Percentiles rank a stretch among this genome's conserved stretches.
Conservation (phyloP, 2,888 invertebrate species). For the Drosophila crucigera region DNA sequence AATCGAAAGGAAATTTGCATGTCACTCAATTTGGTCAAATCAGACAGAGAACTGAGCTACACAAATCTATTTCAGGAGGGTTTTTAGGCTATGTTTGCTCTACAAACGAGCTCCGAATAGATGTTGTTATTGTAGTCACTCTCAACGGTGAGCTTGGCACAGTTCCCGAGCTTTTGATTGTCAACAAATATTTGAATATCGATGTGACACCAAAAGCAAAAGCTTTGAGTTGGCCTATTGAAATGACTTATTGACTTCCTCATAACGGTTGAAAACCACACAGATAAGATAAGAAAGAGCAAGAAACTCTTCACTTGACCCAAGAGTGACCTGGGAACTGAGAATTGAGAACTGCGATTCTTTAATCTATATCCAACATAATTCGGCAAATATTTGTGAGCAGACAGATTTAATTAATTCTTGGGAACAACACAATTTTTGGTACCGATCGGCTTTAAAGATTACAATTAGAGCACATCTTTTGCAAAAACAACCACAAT, state of each 20-base stretch:
- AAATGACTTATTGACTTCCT: conserved; percentile 58
- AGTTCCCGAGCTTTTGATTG: conserved; percentile 59
- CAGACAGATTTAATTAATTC: conserved; percentile 37
- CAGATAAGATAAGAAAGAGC: conserved; percentile 58
- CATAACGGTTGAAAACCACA: conserved; percentile 39
- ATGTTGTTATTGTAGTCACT: conserved; percentile 42
- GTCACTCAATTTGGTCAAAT: conserved; percentile 70
- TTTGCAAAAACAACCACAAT: conserved; percentile 48
- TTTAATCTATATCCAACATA: conserved; percentile 29
- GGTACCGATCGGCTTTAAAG: conserved; percentile 54
- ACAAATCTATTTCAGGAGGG: conserved; percentile 50
- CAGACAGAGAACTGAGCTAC: conserved; percentile 51
- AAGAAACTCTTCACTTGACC: conserved; percentile 54
- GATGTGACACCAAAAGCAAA: conserved; percentile 56
- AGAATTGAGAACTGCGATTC: conserved; percentile 15
- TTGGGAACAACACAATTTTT: conserved; percentile 61
- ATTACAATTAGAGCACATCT: conserved; percentile 71
- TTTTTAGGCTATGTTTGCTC: conserved; percentile 63
- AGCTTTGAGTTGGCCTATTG: conserved; percentile 29
- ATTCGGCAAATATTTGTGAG: conserved; percentile 34
- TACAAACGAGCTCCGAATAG: conserved; percentile 53
- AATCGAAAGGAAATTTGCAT: conserved; percentile 79
- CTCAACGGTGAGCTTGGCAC: conserved; percentile 52
- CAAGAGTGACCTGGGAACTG: conserved; percentile 26
- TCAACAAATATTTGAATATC: conserved; percentile 69